phyloP scores from a whole-genome alignment of 2,113 vertebrate genomes.

The Lethenteron camtschaticum region DNA sequence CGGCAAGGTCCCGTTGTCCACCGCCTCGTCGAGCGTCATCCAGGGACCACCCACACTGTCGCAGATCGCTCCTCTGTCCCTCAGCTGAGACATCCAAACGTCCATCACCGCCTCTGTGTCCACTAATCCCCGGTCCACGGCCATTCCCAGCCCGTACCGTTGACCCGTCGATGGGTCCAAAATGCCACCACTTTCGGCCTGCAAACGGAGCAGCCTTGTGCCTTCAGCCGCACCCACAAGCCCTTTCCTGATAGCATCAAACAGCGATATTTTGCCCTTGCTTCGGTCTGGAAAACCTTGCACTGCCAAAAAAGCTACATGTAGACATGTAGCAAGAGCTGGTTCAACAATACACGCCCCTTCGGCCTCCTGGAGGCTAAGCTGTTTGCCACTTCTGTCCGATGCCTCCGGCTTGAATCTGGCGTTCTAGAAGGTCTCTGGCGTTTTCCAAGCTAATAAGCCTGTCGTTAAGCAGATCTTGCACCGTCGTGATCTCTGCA shows the following conservation, averaged over 20 bases:
- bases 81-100: not conserved
- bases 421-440: slow-evolving; percentile 25
- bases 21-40: slow-evolving; percentile 50
- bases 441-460: slow-evolving; percentile 15
- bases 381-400: slow-evolving; percentile 11
- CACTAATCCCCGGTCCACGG: not conserved
- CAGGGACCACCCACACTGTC: slow-evolving; percentile 22
- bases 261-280: not conserved
- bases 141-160: not conserved
- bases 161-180: not conserved
- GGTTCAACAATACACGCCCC: not conserved
- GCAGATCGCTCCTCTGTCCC: not conserved
- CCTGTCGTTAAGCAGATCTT: not conserved
- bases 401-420: slow-evolving; percentile 44
- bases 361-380: not conserved
- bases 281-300: not conserved
- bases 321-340: not conserved
- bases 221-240: not conserved
- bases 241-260: not conserved
- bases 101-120: not conserved
- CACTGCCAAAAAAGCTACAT: not conserved
- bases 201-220: not conserved
- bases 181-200: slow-evolving; percentile 1
- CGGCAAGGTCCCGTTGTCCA: slow-evolving; percentile 34
- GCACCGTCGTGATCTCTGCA: slow-evolving; percentile 4